Evolutionary conservation across 2,797 vertebrate genomes (phyloP), one percentile per base, ranked within the genome.

Genomic region (Scolopax bukidnonensis): DNA sequence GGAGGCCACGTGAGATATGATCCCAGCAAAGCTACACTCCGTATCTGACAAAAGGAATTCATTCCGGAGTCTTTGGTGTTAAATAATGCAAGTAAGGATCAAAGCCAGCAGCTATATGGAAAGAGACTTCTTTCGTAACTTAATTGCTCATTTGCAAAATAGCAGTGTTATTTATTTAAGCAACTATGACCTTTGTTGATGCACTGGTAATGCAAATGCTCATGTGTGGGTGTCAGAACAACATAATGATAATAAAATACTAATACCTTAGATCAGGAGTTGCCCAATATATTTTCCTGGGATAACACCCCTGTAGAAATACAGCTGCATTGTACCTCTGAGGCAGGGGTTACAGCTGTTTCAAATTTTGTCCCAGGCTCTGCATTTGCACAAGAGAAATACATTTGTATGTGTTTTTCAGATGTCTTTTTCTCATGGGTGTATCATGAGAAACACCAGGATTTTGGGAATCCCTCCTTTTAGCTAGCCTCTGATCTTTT

Each of bases 111-210:
- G 78, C n/a, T 65, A 36, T 48, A 76, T 23, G 48, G 48, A 81
- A 76, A 93, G 75, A 84, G 32, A 16, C 10, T 87, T 69, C 43
- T 69, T 84, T 90, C 67, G n/a, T 33, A 92, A 86, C 61, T 86
- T 81, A 85, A 86, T 56, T 67, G 69, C 63, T 87, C 61, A 84
- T 76, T 89, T 94, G 28, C 43, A 84, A 93, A 93, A 90, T 56
- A 86, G 17, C 33, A 21, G 2, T 1, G 7, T 80, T 94, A 83
- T 61, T 92, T 84, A 76, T 83, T 94, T 82, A 90, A 89, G 51
- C 18, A 70, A 60, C 47, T 76, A 51, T 64, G 56, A 93, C 54
- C 48, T 73, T 84, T 89, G 57, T 47, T 48, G 47, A 80, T 80
- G 64, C 53, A 38, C 12, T 83, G n/a, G 36, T 45, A 61, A 50